These are phyloP conservation scores for Brenthis hecate DNA, from an alignment of 2,888 invertebrate genomes.

Conservation along the genomic window DNA sequence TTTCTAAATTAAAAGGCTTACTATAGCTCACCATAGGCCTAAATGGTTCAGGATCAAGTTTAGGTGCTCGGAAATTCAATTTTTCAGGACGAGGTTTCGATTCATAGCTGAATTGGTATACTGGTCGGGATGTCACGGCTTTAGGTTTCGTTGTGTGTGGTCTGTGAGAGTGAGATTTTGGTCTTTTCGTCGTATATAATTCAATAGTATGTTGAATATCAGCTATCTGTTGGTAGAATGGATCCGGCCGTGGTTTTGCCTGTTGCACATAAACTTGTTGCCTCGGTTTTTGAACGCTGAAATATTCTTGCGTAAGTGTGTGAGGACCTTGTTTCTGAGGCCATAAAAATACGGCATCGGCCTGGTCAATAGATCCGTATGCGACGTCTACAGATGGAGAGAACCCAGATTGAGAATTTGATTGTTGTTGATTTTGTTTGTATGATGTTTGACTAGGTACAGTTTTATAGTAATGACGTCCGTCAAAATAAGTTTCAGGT, in stretches of 20 bases:
- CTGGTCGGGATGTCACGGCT: slow-evolving; percentile 80
- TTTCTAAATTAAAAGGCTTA: slow-evolving; percentile 73
- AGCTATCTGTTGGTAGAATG: slow-evolving; percentile 85
- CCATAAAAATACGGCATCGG: slow-evolving; percentile 74
- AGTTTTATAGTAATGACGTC: slow-evolving; percentile 73
- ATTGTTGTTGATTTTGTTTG: slow-evolving; percentile 50
- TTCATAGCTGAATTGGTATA: slow-evolving; percentile 89
- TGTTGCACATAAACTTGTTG: slow-evolving; percentile 69
- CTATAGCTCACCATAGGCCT: slow-evolving; percentile 84
- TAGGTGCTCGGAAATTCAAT: slow-evolving; percentile 74
- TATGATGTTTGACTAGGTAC: slow-evolving; percentile 57
- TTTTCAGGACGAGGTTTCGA: slow-evolving; percentile 78
- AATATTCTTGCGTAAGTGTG: slow-evolving; percentile 79
- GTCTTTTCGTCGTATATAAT: slow-evolving; percentile 82
- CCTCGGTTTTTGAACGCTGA: slow-evolving; percentile 76
- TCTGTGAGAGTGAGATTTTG: slow-evolving; percentile 72
- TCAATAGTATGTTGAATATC: slow-evolving; percentile 86
- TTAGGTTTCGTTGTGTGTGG: slow-evolving; percentile 74
- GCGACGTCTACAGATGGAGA: slow-evolving; percentile 69
- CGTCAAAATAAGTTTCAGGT: slow-evolving; percentile 77
- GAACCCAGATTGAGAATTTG: slow-evolving; percentile 62
- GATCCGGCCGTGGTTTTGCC: slow-evolving; percentile 72
- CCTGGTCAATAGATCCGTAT: slow-evolving; percentile 73
- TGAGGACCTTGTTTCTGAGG: slow-evolving; percentile 78
- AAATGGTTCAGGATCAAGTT: slow-evolving; percentile 83